Evolutionary conservation across 2,888 invertebrate species (phyloP).

Genomic region (Axea sp.): DNA sequence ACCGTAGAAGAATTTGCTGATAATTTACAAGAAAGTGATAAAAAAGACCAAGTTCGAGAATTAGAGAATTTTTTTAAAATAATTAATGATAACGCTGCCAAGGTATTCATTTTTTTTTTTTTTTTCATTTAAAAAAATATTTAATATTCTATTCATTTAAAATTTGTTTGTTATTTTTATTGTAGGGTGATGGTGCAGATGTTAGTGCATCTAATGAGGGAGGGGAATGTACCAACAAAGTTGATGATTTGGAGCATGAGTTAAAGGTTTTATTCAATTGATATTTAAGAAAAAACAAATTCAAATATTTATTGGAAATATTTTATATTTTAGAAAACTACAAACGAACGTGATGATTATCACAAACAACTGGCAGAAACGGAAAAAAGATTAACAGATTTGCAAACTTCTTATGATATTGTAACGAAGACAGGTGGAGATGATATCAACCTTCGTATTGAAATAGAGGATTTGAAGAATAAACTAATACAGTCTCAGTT

Average conservation of each 20-base stretch:
- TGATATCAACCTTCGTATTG: conserved; percentile 64
- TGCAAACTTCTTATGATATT: conserved; percentile 66
- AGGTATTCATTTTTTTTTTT: no score
- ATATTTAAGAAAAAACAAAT: no score
- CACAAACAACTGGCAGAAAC: conserved; percentile 69
- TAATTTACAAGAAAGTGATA: neutral
- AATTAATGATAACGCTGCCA: no score
- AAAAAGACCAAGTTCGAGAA: no score
- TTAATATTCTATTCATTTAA: no score
- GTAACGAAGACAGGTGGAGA: conserved; percentile 58
- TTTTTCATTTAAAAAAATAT: no score
- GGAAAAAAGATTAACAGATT: conserved; percentile 68
- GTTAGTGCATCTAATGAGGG: conserved; percentile 11
- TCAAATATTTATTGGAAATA: no score
- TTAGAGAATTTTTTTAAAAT: no score
- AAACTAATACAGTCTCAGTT: conserved; percentile 69
- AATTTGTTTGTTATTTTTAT: no score
- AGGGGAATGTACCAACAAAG: conserved; percentile 18
- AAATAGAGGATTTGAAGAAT: conserved; percentile 71
- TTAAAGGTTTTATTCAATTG: no score
- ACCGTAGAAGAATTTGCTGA: neutral
- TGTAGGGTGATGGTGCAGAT: conserved; percentile 24
- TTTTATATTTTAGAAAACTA: conserved; percentile 68
- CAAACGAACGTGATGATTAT: conserved; percentile 70
- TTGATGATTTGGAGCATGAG: conserved; percentile 63